Conservation (phyloP, 2,797 vertebrate species). For the Falco berigora region DNA sequence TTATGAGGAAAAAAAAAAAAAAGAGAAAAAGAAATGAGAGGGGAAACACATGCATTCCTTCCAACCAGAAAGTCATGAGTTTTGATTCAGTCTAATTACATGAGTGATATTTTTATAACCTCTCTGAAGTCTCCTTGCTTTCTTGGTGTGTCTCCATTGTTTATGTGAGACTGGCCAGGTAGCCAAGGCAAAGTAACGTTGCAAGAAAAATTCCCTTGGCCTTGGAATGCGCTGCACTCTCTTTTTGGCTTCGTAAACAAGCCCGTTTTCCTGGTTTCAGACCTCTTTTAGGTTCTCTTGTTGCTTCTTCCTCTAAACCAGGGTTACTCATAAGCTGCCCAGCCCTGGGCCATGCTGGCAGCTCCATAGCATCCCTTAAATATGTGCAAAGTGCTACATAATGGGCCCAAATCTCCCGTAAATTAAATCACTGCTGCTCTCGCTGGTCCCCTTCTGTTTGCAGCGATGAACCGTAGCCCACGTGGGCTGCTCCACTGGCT, state of each 20-base stretch:
- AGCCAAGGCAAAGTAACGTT: constrained; percentile 56
- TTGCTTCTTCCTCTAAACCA: constrained; percentile 30
- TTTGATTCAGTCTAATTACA: constrained; percentile 71
- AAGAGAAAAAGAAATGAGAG: constrained; percentile 12
- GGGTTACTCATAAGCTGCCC: constrained; percentile 23
- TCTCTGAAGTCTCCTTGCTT: constrained; percentile 55
- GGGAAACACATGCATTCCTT: constrained; percentile 60
- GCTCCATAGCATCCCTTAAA: background rate
- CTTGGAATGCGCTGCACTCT: constrained; percentile 40
- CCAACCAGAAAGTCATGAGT: constrained; percentile 68
- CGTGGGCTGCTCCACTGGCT: background rate
- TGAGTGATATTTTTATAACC: constrained; percentile 72
- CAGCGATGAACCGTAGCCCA: background rate
- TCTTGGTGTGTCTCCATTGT: constrained; percentile 65
- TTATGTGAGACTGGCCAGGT: constrained; percentile 57
- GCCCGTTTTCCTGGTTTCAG: constrained; percentile 53
- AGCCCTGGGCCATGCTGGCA: constrained; percentile 2
- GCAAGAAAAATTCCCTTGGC: constrained; percentile 12
- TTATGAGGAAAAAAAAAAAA: background rate
- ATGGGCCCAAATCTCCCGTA: background rate
- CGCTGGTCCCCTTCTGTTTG: background rate
- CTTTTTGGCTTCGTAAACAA: constrained; percentile 63
- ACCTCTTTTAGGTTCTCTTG: constrained; percentile 2
- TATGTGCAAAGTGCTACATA: background rate
- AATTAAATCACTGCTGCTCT: background rate